A percentile compares a stretch with the other conserved stretches of the same genome.
These are phyloP conservation scores for Lamproptera curius DNA, from an alignment of 2,888 invertebrate species.

Conservation along the genomic window DNA sequence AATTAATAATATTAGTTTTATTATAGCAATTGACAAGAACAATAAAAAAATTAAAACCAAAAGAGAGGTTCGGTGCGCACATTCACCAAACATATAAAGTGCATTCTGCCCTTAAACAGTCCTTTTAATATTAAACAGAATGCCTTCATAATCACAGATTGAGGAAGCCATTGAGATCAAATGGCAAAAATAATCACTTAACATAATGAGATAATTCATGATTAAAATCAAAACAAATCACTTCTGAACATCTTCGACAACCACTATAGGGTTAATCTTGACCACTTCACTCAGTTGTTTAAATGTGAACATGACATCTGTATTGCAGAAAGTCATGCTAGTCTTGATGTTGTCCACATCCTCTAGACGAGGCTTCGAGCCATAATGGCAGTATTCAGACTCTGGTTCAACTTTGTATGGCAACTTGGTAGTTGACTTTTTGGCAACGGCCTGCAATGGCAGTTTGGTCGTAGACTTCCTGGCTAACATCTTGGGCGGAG, in stretches of 20 bases:
- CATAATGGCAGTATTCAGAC: conserved; percentile 69
- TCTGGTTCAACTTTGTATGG: conserved; percentile 38
- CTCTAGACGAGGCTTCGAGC: conserved; percentile 50
- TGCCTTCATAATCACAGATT: conserved; percentile 5
- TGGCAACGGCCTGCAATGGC: conserved; percentile 39
- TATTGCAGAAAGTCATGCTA: conserved; percentile 73
- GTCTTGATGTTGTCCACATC: conserved; percentile 64
- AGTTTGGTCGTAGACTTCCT: conserved; percentile 74
- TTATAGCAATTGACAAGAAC: no score
- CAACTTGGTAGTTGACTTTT: conserved; percentile 54
- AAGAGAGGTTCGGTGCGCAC: no score
- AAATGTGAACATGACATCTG: conserved; percentile 60
- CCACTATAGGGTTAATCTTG: conserved; percentile 69
- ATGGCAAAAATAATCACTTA: conserved; percentile 9
- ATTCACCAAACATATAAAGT: neutral
- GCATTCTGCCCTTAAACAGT: conserved; percentile 1
- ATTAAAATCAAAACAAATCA: neutral
- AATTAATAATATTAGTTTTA: no score
- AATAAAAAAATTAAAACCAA: no score
- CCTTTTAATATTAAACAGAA: neutral
- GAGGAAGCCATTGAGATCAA: neutral
- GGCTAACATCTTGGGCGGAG: conserved; percentile 36
- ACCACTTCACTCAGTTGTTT: conserved; percentile 70
- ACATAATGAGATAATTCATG: conserved; percentile 9
- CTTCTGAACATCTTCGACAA: conserved; percentile 50